A percentile compares a stretch with the other conserved stretches of the same genome.
Evolutionary conservation across 2,888 invertebrate species (phyloP).

Genomic region (Erannis defoliaria): DNA sequence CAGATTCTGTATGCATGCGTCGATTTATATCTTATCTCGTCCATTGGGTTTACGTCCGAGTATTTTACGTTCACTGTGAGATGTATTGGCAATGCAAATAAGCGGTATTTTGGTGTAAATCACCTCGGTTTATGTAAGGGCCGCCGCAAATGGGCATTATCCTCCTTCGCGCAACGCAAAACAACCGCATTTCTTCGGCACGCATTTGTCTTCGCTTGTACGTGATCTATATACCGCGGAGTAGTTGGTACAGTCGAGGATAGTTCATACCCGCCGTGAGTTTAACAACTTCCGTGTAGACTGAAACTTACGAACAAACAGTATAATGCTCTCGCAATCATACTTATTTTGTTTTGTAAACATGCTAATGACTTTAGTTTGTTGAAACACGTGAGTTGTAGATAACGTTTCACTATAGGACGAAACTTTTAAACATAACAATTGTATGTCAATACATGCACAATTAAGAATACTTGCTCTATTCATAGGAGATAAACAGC

Average conservation of each 20-base stretch:
- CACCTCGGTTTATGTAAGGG: slow-evolving; percentile 66
- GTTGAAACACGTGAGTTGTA: slow-evolving; percentile 20
- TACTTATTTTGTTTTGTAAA: slow-evolving; percentile 34
- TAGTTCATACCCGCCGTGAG: slow-evolving; percentile 16
- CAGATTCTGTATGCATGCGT: slow-evolving; percentile 68
- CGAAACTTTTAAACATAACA: neutral
- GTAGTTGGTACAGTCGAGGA: slow-evolving; percentile 25
- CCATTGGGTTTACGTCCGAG: slow-evolving; percentile 72
- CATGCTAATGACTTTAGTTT: slow-evolving; percentile 34
- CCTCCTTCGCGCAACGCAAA: slow-evolving; percentile 58
- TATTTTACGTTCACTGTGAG: slow-evolving; percentile 62
- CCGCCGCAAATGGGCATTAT: slow-evolving; percentile 64
- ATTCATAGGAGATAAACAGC: neutral
- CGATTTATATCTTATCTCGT: slow-evolving; percentile 76
- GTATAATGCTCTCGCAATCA: slow-evolving; percentile 29
- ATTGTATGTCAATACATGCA: neutral
- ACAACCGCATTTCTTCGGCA: slow-evolving; percentile 62
- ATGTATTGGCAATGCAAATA: slow-evolving; percentile 78
- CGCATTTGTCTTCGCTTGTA: slow-evolving; percentile 63
- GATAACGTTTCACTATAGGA: slow-evolving; percentile 15
- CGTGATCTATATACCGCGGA: slow-evolving; percentile 58
- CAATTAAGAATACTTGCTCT: too few relatives aligned
- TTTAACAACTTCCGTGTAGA: slow-evolving; percentile 29
- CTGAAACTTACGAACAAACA: slow-evolving; percentile 23
- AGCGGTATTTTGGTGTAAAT: slow-evolving; percentile 74